Percentiles rank a stretch among this genome's conserved stretches.
Conservation (phyloP, 2,888 invertebrate genomes). For the Aphodius granarius region DNA sequence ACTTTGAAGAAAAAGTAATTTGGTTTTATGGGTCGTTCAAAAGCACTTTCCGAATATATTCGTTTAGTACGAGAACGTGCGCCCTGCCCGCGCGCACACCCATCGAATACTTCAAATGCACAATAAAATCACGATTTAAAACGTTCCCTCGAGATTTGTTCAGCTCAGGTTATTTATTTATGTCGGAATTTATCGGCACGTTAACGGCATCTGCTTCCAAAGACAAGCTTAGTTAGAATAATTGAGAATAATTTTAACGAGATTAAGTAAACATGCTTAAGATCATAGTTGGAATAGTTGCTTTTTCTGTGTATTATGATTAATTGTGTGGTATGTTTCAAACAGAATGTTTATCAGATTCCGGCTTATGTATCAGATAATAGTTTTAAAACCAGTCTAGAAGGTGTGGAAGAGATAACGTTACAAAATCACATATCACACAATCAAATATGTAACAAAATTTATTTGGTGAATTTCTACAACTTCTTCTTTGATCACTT, state of each 20-base stretch:
- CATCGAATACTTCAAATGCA: neutral
- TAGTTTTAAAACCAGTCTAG: too few species aligned
- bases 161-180: neutral
- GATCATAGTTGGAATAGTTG: too few species aligned
- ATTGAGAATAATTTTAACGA: neutral
- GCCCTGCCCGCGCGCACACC: neutral
- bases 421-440: too few species aligned
- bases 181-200: neutral
- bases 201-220: neutral
- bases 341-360: too few species aligned
- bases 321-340: too few species aligned
- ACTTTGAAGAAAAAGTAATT: constrained; percentile 15
- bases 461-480: too few species aligned
- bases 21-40: constrained; percentile 10
- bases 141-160: neutral
- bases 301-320: too few species aligned
- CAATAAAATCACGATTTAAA: neutral
- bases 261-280: too few species aligned
- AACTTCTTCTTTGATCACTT: too few species aligned
- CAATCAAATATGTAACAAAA: too few species aligned
- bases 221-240: neutral
- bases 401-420: too few species aligned
- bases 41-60: constrained; percentile 10
- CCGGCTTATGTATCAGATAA: too few species aligned
- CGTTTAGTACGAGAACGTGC: constrained; percentile 1